Evolutionary conservation across 2,888 invertebrate species (phyloP).

Genomic region (Unio delphinus): DNA sequence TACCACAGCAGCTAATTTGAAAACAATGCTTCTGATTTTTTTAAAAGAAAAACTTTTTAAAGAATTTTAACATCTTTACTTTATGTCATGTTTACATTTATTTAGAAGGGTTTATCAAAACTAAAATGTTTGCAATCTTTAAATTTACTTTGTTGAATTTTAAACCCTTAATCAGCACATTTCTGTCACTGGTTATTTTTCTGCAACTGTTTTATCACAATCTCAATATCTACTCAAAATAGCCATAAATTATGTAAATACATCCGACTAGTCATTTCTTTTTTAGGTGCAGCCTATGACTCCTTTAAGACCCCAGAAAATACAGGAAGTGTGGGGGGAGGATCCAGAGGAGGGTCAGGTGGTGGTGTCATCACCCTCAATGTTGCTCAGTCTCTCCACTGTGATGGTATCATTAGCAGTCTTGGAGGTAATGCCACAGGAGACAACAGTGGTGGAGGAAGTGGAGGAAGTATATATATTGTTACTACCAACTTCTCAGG

Average conservation of each 20-base stretch:
- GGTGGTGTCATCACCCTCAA: constrained; percentile 47
- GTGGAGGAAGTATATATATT: constrained; percentile 52
- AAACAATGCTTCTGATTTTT: too few species aligned
- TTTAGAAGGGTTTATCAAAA: too few species aligned
- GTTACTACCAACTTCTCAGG: constrained; percentile 52
- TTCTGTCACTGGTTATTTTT: too few species aligned
- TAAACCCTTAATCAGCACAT: not conserved
- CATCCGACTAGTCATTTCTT: too few species aligned
- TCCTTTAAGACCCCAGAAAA: constrained; percentile 43
- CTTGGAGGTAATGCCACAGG: constrained; percentile 38
- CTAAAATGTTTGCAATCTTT: not conserved
- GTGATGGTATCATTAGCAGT: constrained; percentile 48
- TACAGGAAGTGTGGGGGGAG: constrained; percentile 53
- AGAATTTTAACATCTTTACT: too few species aligned
- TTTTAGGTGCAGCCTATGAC: constrained; percentile 48
- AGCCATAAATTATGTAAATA: too few species aligned
- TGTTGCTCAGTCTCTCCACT: constrained; percentile 40
- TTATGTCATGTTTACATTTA: too few species aligned
- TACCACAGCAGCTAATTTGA: too few species aligned
- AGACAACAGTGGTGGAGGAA: constrained; percentile 50
- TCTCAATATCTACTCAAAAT: too few species aligned
- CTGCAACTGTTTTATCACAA: too few species aligned
- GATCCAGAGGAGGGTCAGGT: constrained; percentile 38
- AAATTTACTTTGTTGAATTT: not conserved
- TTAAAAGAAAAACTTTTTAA: too few species aligned